Conservation (phyloP, 2,113 vertebrate species). For the Gopherus evgoodei region DNA sequence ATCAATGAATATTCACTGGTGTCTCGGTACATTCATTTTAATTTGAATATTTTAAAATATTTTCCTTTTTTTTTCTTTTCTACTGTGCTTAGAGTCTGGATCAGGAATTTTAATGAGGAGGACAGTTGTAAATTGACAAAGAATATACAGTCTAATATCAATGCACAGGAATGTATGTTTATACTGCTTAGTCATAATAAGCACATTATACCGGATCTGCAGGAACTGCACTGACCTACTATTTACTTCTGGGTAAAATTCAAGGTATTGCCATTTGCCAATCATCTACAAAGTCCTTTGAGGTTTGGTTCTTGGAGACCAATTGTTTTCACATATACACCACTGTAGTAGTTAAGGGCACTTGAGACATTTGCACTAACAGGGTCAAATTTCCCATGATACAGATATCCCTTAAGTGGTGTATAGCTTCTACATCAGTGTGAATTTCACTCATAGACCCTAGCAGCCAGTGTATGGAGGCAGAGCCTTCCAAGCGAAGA, state of each 20-base stretch:
- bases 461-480: not conserved
- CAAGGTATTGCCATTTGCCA: not conserved
- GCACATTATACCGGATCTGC: not conserved
- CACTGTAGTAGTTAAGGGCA: not conserved
- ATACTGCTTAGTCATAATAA: not conserved
- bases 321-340: not conserved
- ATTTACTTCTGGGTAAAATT: not conserved
- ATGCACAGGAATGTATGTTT: not conserved
- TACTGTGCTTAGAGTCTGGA: not conserved
- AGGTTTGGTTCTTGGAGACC: not conserved
- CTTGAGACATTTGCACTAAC: too few species aligned
- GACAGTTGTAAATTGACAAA: not conserved
- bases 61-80: not conserved
- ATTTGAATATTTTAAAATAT: not conserved
- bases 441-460: not conserved
- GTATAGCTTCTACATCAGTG: not conserved
- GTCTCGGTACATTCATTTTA: not conserved
- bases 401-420: not conserved
- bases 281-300: not conserved
- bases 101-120: not conserved
- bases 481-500: too few species aligned
- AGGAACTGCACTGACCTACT: not conserved
- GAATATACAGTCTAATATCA: not conserved
- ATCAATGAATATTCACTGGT: not conserved
- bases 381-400: not conserved